A percentile compares a stretch with the other conserved stretches of the same genome.
These are phyloP conservation scores for Adelosebastes latens DNA, from an alignment of 2,797 vertebrate species.

Conservation along the genomic window DNA sequence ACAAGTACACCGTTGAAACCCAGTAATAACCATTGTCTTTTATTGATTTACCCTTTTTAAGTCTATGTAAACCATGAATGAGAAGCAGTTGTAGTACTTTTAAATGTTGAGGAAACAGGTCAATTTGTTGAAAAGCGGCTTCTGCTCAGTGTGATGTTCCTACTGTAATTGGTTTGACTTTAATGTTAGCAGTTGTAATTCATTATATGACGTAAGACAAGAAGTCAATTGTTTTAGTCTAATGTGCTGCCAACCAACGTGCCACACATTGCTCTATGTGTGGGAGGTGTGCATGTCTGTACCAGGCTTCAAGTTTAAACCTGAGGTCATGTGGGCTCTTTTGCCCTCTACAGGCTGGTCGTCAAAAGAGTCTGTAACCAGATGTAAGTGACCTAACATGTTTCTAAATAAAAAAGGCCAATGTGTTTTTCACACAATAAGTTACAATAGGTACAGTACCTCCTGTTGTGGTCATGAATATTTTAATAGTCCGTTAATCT, in stretches of 20 bases:
- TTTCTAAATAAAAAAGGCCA: neutral
- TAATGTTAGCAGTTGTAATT: neutral
- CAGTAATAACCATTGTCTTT: neutral
- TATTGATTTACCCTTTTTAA: neutral
- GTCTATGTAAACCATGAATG: neutral
- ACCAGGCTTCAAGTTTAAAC: neutral
- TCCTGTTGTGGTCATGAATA: neutral
- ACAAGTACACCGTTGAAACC: neutral
- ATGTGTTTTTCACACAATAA: too few relatives aligned
- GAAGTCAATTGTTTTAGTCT: neutral
- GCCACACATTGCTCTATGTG: neutral
- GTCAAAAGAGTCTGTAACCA: neutral
- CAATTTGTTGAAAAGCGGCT: too few relatives aligned
- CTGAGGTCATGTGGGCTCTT: neutral
- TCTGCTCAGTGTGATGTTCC: neutral
- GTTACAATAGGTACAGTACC: neutral
- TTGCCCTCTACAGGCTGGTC: slow-evolving; percentile 19
- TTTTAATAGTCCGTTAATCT: neutral
- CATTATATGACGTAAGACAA: neutral
- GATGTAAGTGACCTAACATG: neutral
- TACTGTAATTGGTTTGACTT: neutral
- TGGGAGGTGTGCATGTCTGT: neutral
- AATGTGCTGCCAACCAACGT: neutral
- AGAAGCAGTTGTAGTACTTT: neutral
- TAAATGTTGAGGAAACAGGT: neutral